phyloP scores from a whole-genome alignment of 2,888 invertebrate genomes.

The Nyleta sp. region DNA sequence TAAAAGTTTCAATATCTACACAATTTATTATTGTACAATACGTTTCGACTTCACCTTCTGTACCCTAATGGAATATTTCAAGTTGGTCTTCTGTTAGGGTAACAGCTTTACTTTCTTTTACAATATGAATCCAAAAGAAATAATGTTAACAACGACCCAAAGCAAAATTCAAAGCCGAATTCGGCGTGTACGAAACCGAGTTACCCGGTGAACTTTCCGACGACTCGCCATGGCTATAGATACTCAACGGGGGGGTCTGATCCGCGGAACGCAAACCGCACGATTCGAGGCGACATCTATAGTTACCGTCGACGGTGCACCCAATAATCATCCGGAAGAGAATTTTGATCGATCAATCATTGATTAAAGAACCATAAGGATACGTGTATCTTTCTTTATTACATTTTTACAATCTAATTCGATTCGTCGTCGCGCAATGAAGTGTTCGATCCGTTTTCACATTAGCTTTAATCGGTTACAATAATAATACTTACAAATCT shows the following conservation, averaged over 20 bases:
- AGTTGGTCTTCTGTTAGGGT: too few species aligned
- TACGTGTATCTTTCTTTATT: conserved; percentile 61
- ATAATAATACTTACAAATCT: conserved; percentile 65
- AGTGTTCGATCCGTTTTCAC: conserved; percentile 35
- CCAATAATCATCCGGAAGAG: conserved; percentile 37
- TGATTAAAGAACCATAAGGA: conserved; percentile 51
- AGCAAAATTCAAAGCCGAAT: background rate
- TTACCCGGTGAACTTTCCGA: background rate
- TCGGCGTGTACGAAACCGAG: conserved; percentile 1
- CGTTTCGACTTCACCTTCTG: background rate
- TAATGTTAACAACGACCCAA: too few species aligned
- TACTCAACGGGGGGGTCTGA: conserved; percentile 3
- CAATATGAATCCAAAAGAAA: background rate
- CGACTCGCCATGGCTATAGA: conserved; percentile 38
- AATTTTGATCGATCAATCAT: conserved; percentile 51
- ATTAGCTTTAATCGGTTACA: conserved; percentile 53
- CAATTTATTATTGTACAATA: too few species aligned
- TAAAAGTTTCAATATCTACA: too few species aligned
- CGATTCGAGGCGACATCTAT: conserved; percentile 23
- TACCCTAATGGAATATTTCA: too few species aligned
- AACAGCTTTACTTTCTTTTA: background rate
- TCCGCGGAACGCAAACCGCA: background rate
- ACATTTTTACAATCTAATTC: conserved; percentile 64
- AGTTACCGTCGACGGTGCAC: conserved; percentile 29
- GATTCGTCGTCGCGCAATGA: conserved; percentile 45